Percentiles rank a stretch among this genome's conserved stretches.
phyloP scores from a whole-genome alignment of 2,888 invertebrate genomes.

The Tolmerus cingulatus region DNA sequence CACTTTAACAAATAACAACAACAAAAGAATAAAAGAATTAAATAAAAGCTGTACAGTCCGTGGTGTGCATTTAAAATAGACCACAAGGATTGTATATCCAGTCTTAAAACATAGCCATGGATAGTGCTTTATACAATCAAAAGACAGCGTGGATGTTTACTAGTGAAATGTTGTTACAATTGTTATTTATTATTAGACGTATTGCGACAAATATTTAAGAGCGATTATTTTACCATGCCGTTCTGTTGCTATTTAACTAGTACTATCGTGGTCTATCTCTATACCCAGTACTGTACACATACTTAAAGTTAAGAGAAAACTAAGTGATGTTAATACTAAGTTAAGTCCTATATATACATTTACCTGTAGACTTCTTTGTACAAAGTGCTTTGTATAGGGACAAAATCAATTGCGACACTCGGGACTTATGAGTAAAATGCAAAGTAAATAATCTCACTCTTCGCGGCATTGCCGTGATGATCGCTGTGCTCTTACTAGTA shows the following conservation, averaged over 20 bases:
- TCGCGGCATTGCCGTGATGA: neutral
- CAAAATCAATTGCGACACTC: neutral
- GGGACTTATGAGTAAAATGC: neutral
- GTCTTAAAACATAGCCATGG: constrained; percentile 20
- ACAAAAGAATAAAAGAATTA: neutral
- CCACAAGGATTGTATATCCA: constrained; percentile 37
- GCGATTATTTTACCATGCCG: neutral
- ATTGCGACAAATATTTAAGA: constrained; percentile 28
- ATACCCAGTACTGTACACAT: constrained; percentile 42
- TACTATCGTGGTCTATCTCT: constrained; percentile 34
- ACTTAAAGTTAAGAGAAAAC: constrained; percentile 15
- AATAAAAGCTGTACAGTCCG: constrained; percentile 24
- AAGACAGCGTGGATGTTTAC: constrained; percentile 26
- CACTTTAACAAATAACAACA: constrained; percentile 19
- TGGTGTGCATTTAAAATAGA: constrained; percentile 44
- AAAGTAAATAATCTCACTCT: neutral
- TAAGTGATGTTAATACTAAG: constrained; percentile 40
- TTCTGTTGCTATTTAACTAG: constrained; percentile 31
- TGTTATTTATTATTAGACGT: constrained; percentile 39
- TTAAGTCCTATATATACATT: constrained; percentile 37
- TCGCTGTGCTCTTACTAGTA: constrained; percentile 15
- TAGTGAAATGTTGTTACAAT: constrained; percentile 39
- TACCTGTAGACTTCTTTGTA: constrained; percentile 22
- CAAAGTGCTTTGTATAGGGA: constrained; percentile 33
- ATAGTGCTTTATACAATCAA: constrained; percentile 34